These are phyloP conservation scores for Stomorhina lunata DNA, from an alignment of 2,888 invertebrate species.

Conservation along the genomic window DNA sequence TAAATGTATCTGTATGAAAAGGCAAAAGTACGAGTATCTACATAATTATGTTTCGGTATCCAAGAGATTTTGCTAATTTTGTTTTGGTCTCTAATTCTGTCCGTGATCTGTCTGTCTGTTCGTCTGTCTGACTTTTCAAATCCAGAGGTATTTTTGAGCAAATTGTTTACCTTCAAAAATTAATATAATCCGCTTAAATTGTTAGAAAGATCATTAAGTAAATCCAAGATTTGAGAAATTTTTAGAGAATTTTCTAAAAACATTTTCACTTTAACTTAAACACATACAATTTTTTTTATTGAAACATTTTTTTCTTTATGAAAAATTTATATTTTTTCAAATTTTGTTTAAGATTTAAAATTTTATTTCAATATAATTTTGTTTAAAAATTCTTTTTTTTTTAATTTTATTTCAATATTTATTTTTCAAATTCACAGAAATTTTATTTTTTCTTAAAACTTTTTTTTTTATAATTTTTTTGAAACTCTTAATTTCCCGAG, in stretches of 20 bases:
- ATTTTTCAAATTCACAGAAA: not conserved
- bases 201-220: constrained; percentile 44
- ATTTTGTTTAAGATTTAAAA: not conserved
- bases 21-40: no score
- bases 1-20: no score
- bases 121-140: no score
- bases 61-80: no score
- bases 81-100: not conserved
- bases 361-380: not conserved
- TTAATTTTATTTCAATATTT: not conserved
- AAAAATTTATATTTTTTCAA: not conserved
- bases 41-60: no score
- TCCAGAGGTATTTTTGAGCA: not conserved
- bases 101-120: not conserved
- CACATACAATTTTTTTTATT: not conserved
- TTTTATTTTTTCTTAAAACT: constrained; percentile 30
- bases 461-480: constrained; percentile 5
- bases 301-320: constrained; percentile 8
- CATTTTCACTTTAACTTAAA: constrained; percentile 48
- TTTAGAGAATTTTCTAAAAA: constrained; percentile 37
- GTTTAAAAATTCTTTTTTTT: not conserved
- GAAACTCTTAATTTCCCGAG: constrained; percentile 14
- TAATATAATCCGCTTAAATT: constrained; percentile 60
- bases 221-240: constrained; percentile 50
- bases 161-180: constrained; percentile 47